phyloP scores from a whole-genome alignment of 23 tunicate species.

The Clavelina lepadiformis region DNA sequence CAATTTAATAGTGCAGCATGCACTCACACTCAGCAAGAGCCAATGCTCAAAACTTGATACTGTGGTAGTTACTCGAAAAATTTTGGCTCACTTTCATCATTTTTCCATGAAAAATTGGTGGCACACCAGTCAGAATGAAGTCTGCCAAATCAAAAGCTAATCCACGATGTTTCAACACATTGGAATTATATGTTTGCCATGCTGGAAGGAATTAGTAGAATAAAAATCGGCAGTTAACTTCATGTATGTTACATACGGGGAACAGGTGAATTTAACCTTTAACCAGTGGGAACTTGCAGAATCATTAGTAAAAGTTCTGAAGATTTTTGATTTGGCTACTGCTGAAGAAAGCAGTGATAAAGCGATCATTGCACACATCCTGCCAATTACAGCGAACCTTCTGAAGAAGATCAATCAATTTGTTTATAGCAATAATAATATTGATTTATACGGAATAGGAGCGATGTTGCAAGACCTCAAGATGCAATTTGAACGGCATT shows the following conservation, averaged over 20 bases:
- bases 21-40: neutral
- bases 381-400: slow-evolving; percentile 9
- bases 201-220: slow-evolving; percentile 21
- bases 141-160: neutral
- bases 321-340: slow-evolving; percentile 23
- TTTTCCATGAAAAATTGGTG: neutral
- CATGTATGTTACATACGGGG: slow-evolving; percentile 1
- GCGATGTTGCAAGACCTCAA: neutral
- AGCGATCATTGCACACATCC: neutral
- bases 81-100: slow-evolving; percentile 26
- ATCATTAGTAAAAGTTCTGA: slow-evolving; percentile 15
- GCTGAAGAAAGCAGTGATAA: slow-evolving; percentile 5
- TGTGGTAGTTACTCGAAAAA: slow-evolving; percentile 1
- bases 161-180: slow-evolving; percentile 29
- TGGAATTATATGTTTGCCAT: slow-evolving; percentile 35
- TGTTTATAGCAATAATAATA: neutral
- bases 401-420: slow-evolving; percentile 6
- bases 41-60: slow-evolving; percentile 10
- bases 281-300: slow-evolving; percentile 13
- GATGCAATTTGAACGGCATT: slow-evolving; percentile 10
- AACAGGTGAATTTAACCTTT: neutral
- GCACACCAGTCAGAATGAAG: neutral
- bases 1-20: slow-evolving; percentile 7
- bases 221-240: too few species aligned
- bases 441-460: slow-evolving; percentile 1